Conservation (phyloP, 2,797 vertebrate genomes). For the Muraenolepis orangiensis region DNA sequence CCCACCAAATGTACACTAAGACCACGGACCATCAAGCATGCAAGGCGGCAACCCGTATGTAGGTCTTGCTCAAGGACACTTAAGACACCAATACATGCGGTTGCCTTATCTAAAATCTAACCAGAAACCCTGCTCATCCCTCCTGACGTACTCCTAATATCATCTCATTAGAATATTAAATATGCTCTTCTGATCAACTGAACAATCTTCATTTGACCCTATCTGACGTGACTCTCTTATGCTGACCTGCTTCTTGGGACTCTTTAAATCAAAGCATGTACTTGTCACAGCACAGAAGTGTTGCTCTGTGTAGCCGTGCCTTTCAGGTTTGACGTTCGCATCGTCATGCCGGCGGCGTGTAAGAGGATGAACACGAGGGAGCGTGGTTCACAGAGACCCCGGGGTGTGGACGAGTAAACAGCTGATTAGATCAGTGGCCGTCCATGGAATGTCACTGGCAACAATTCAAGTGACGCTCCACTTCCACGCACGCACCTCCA, state of each 20-base stretch:
- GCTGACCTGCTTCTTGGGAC: no score
- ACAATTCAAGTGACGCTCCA: slow-evolving; percentile 56
- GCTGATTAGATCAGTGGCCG: slow-evolving; percentile 65
- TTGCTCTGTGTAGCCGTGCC: slow-evolving; percentile 2
- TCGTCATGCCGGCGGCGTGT: slow-evolving; percentile 30
- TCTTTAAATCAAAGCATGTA: neutral
- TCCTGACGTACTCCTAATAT: neutral
- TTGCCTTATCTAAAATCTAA: neutral
- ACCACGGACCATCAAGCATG: neutral
- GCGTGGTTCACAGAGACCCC: slow-evolving; percentile 50
- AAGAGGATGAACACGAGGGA: slow-evolving; percentile 42
- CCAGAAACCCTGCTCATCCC: neutral
- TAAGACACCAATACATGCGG: neutral
- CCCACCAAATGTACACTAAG: neutral
- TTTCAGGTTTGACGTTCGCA: slow-evolving; percentile 22
- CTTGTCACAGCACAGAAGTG: neutral
- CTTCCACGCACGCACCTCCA: slow-evolving; percentile 47
- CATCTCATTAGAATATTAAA: neutral
- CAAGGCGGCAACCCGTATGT: neutral
- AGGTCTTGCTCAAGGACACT: neutral
- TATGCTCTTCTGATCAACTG: neutral
- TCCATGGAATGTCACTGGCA: slow-evolving; percentile 67
- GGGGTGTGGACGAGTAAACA: slow-evolving; percentile 59
- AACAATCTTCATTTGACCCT: neutral
- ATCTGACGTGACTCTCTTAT: neutral